Conservation (phyloP, 2,888 invertebrate genomes). For the Lithophane semibrunnea region DNA sequence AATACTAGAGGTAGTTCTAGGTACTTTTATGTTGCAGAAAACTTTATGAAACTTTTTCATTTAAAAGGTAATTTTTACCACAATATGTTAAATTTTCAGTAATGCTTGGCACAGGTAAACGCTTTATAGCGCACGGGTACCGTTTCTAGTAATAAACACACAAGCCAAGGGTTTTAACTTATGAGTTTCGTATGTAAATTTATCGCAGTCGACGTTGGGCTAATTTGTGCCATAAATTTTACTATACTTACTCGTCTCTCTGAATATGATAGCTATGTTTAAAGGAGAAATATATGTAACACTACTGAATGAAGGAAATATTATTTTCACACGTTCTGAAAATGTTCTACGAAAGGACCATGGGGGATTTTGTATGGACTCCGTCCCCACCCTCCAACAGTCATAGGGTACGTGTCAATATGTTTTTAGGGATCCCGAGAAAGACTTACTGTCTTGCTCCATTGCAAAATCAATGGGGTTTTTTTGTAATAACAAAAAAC, state of each 20-base stretch:
- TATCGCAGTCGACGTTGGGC: slow-evolving; percentile 85
- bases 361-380: no score
- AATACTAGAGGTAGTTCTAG: not conserved
- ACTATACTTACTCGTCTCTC: slow-evolving; percentile 83
- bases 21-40: not conserved
- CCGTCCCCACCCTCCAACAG: no score
- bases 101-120: slow-evolving; percentile 58
- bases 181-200: slow-evolving; percentile 89
- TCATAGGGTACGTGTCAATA: no score
- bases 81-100: slow-evolving; percentile 52
- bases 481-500: no score
- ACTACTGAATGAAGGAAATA: slow-evolving; percentile 37
- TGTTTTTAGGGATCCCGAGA: no score
- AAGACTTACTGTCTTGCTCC: no score
- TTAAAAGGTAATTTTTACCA: slow-evolving; percentile 38
- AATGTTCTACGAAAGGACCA: not conserved
- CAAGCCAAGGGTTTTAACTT: slow-evolving; percentile 82
- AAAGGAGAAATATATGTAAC: slow-evolving; percentile 78
- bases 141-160: slow-evolving; percentile 72
- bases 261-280: slow-evolving; percentile 77
- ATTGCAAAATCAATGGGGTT: no score
- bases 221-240: slow-evolving; percentile 88
- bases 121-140: slow-evolving; percentile 58
- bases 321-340: slow-evolving; percentile 1
- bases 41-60: slow-evolving; percentile 13